Evolutionary conservation across 35 echinoderm and acorn worm genomes (phyloP), one percentile per base, ranked within the genome.

Genomic region (Antedon bifida): DNA sequence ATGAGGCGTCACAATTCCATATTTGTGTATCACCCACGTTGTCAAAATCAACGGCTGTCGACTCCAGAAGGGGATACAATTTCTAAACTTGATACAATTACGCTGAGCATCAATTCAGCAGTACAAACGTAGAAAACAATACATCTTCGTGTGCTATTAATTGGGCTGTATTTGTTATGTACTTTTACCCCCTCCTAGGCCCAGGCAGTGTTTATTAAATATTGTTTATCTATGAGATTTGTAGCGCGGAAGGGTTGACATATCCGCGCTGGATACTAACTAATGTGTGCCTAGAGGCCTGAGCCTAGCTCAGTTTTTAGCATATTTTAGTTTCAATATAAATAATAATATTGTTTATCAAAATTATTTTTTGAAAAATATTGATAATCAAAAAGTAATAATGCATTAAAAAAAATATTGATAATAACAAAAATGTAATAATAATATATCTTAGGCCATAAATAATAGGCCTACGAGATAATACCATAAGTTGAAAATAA

Each of bases 181-280:
- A 64, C 26, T 64, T 8, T 21, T 12, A 64, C 51, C 51, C 51
- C 51, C 51, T 64, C 51, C 51, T 26, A 19, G 51, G 51, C 9
- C 51, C 51, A 64, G 51, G 51, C 51, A 64, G 51, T 64, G 51
- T 64, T 64, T 64, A 64, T 64, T 64, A 64, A 64, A 64, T 64
- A 64, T 11, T 64, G 51, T 64, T 64, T 64, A 64, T 64, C 5
- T 64, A 64, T 64, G 10, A 64, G 51, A 64, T 64, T 64, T 64
- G 51, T 26, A 64, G 51, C 51, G 51, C 26, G 5, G 38, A 21
- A 64, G 3, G 51, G 51, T 64, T 64, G 51, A 64, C 51, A 64
- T 21, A 19, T 64, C 51, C 9, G 51, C 9, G 1, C 51, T 64
- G 51, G 51, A 64, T 64, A 64, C 19, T 64, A 21, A 64, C 51